Evolutionary conservation across 2,888 invertebrate species (phyloP).

Genomic region (Agrotis segetum): DNA sequence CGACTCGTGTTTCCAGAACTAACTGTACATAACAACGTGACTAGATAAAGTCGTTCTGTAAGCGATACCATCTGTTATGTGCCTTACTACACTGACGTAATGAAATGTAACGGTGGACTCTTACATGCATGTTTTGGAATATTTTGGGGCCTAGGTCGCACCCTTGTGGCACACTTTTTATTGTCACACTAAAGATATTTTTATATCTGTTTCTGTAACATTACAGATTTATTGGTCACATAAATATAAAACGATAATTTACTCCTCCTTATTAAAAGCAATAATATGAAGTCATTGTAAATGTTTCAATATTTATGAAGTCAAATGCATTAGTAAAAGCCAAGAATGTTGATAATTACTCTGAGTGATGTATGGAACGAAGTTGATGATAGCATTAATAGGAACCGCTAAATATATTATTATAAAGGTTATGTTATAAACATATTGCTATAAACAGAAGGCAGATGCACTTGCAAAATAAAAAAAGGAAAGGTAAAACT

Average conservation of each 20-base stretch:
- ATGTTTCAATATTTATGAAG: slow-evolving; percentile 33
- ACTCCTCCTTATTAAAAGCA: background rate
- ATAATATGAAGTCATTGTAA: slow-evolving; percentile 30
- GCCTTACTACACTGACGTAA: slow-evolving; percentile 70
- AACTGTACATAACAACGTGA: slow-evolving; percentile 79
- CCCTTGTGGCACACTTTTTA: slow-evolving; percentile 54
- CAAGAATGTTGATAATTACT: slow-evolving; percentile 43
- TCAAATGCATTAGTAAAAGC: slow-evolving; percentile 53
- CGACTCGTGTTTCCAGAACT: slow-evolving; percentile 73
- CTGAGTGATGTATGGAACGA: slow-evolving; percentile 36
- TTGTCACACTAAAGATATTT: slow-evolving; percentile 2
- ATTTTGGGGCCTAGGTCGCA: slow-evolving; percentile 60
- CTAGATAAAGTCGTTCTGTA: slow-evolving; percentile 77
- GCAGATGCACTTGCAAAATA: slow-evolving; percentile 81
- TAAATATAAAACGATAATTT: background rate
- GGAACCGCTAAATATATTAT: slow-evolving; percentile 52
- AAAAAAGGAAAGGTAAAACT: slow-evolving; percentile 74
- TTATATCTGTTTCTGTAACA: background rate
- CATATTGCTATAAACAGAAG: slow-evolving; percentile 69
- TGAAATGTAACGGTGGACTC: slow-evolving; percentile 62
- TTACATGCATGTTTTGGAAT: slow-evolving; percentile 53
- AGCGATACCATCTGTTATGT: slow-evolving; percentile 76
- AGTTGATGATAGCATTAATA: slow-evolving; percentile 45
- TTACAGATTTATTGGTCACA: background rate
- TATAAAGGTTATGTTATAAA: slow-evolving; percentile 51